phyloP scores from a whole-genome alignment of 1,140 invertebrate species.

The Leptinotarsa undecemlineata region DNA sequence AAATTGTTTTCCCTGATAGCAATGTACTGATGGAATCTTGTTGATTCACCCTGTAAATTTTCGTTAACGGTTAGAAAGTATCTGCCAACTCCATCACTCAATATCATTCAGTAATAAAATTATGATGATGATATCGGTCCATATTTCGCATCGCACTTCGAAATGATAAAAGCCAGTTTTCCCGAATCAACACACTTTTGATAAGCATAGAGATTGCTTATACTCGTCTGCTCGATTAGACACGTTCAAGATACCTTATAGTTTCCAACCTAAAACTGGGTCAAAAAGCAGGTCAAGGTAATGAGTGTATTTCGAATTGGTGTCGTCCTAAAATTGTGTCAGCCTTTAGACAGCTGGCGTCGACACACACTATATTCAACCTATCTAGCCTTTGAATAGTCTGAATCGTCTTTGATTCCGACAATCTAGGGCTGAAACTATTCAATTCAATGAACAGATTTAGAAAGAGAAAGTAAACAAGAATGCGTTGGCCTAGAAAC shows the following conservation, averaged over 20 bases:
- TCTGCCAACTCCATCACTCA: too few relatives aligned
- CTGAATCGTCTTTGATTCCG: background rate
- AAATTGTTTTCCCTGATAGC: too few relatives aligned
- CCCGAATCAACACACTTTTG: too few relatives aligned
- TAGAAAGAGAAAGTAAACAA: slow-evolving; percentile 23
- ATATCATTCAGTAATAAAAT: too few relatives aligned
- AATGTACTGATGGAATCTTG: too few relatives aligned
- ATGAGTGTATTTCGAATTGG: background rate
- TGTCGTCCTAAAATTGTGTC: background rate
- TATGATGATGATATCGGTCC: too few relatives aligned
- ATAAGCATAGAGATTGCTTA: too few relatives aligned
- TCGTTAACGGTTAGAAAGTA: too few relatives aligned
- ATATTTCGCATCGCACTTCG: too few relatives aligned
- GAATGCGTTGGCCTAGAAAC: slow-evolving; percentile 21
- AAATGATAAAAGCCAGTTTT: too few relatives aligned
- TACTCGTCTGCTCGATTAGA: background rate
- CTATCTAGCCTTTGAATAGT: background rate
- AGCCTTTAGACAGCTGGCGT: background rate
- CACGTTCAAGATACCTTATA: background rate
- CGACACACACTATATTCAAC: background rate
- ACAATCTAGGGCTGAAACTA: slow-evolving; percentile 17
- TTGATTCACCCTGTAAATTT: too few relatives aligned
- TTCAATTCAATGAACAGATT: slow-evolving; percentile 15
- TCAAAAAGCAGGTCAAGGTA: background rate
- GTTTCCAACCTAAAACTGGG: background rate